Percentiles rank a stretch among this genome's conserved stretches.
These are phyloP conservation scores for Sisor rabdophorus DNA, from an alignment of 2,113 vertebrate species.

Conservation along the genomic window DNA sequence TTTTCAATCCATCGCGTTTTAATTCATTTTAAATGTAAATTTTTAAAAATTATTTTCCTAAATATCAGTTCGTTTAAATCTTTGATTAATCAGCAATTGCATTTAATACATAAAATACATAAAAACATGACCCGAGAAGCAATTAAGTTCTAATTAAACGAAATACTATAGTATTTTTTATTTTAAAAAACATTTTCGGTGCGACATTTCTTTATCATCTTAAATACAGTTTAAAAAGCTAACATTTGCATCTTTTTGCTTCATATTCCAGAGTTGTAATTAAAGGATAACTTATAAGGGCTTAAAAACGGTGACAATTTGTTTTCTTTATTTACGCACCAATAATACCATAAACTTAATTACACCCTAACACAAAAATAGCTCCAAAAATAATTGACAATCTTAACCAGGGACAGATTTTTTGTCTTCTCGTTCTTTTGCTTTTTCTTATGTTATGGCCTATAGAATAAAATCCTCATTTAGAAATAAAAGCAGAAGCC, in stretches of 20 bases:
- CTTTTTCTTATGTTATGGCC: not conserved
- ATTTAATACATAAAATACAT: not conserved
- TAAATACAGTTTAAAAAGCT: not conserved
- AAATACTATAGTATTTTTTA: not conserved
- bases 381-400: no score
- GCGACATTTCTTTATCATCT: not conserved
- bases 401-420: not conserved
- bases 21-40: not conserved
- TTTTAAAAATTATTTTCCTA: not conserved
- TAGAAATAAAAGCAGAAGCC: not conserved
- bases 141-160: not conserved
- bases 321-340: not conserved
- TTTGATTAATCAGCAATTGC: not conserved
- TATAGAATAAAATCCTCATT: not conserved
- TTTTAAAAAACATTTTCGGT: not conserved
- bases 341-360: not conserved
- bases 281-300: not conserved
- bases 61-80: not conserved
- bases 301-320: not conserved
- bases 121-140: not conserved
- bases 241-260: not conserved
- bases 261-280: not conserved
- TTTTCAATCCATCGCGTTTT: not conserved
- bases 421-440: not conserved
- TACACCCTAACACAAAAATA: not conserved